Conservation (phyloP, 2,888 invertebrate genomes). For the Xestia c-nigrum region DNA sequence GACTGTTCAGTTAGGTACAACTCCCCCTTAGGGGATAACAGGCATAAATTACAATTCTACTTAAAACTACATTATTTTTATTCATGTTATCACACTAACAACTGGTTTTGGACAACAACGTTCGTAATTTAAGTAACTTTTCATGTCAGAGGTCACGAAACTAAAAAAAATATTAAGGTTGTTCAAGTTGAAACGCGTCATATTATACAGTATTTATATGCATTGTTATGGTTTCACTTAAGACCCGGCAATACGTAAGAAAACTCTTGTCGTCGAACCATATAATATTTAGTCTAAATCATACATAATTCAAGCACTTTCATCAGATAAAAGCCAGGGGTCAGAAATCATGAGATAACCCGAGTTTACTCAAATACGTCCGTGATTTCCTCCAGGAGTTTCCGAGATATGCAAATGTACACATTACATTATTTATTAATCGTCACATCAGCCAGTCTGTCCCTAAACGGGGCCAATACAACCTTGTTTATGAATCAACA, state of each 20-base stretch:
- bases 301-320: conserved; percentile 44
- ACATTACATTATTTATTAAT: conserved; percentile 56
- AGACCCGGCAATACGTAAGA: neutral
- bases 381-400: conserved; percentile 54
- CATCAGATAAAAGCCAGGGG: conserved; percentile 29
- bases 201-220: neutral
- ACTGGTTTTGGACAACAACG: neutral
- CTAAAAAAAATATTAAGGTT: neutral
- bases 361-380: conserved; percentile 31
- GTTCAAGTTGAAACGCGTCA: neutral
- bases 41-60: neutral
- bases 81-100: neutral
- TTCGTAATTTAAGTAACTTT: neutral
- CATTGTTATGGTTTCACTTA: neutral
- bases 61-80: neutral
- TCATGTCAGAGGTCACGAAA: neutral
- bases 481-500: conserved; percentile 42
- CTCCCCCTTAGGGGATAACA: no score
- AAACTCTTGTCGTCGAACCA: neutral
- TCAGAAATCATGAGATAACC: conserved; percentile 34
- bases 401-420: conserved; percentile 53
- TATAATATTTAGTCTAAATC: conserved; percentile 13
- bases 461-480: conserved; percentile 17
- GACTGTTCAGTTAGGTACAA: no score
- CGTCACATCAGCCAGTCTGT: conserved; percentile 15